Evolutionary conservation across 2,797 vertebrate species (phyloP).

Genomic region (Sternotherus odoratus): DNA sequence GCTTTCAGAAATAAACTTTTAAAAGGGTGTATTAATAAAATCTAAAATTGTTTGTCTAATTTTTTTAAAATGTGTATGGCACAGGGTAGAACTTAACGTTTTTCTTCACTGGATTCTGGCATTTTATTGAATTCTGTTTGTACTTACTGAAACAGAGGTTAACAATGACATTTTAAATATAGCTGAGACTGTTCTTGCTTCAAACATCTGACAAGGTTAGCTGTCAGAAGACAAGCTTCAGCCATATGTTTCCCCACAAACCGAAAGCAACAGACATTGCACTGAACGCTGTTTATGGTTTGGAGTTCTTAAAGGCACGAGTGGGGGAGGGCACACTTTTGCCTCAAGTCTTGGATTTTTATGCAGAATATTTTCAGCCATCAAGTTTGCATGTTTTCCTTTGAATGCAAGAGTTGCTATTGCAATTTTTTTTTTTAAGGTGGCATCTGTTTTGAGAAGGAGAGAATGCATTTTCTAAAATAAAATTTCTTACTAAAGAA

Average conservation of each 20-base stretch:
- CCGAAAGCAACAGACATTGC: constrained; percentile 76
- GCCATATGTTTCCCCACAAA: constrained; percentile 76
- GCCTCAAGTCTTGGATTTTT: constrained; percentile 72
- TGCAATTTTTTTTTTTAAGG: constrained; percentile 72
- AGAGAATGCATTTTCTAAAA: constrained; percentile 80
- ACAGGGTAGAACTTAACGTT: constrained; percentile 83
- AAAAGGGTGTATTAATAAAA: constrained; percentile 81
- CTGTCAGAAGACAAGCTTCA: constrained; percentile 69
- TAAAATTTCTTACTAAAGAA: constrained; percentile 79
- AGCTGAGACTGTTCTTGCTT: constrained; percentile 69
- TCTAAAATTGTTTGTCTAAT: constrained; percentile 73
- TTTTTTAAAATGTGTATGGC: constrained; percentile 77
- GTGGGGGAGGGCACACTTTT: constrained; percentile 53
- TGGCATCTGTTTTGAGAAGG: constrained; percentile 78
- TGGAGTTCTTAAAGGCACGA: constrained; percentile 63
- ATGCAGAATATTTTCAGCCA: constrained; percentile 81
- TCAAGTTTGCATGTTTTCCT: constrained; percentile 81
- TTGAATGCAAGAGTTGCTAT: constrained; percentile 81
- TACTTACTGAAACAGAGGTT: constrained; percentile 72
- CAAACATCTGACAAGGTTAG: constrained; percentile 65
- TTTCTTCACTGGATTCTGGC: constrained; percentile 75
- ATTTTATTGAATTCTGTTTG: constrained; percentile 75
- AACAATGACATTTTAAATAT: constrained; percentile 63
- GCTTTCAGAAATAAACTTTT: constrained; percentile 83
- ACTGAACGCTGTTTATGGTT: constrained; percentile 75